These are phyloP conservation scores for Spisula subtruncata DNA, from an alignment of 2,888 invertebrate species.

Conservation along the genomic window DNA sequence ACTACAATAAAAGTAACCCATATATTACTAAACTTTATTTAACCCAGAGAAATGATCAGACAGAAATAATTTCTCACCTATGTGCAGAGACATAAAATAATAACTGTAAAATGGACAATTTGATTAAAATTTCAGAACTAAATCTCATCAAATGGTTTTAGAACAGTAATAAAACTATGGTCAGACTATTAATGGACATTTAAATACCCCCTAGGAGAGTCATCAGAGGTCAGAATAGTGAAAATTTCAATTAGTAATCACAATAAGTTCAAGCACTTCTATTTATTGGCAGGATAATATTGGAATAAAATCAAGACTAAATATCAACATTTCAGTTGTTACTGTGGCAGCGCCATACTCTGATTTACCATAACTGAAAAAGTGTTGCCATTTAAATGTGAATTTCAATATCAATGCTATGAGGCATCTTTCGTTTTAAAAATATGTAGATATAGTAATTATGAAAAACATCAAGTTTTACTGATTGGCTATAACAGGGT, in stretches of 20 bases:
- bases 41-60: not conserved
- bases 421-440: too few species aligned
- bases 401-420: too few species aligned
- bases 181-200: not conserved
- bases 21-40: not conserved
- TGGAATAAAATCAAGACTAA: too few species aligned
- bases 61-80: not conserved
- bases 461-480: too few species aligned
- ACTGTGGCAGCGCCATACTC: too few species aligned
- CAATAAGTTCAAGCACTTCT: not conserved
- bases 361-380: too few species aligned
- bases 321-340: too few species aligned
- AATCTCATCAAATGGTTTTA: conserved; percentile 2
- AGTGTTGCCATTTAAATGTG: too few species aligned
- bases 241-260: not conserved
- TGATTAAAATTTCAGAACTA: not conserved
- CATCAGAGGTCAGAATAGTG: not conserved
- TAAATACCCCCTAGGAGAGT: not conserved
- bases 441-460: too few species aligned
- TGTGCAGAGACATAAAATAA: not conserved
- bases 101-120: conserved; percentile 5
- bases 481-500: too few species aligned
- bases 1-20: not conserved
- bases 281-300: not conserved
- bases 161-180: not conserved